phyloP scores from a whole-genome alignment of 2,113 vertebrate genomes.

The Ondatra zibethicus region DNA sequence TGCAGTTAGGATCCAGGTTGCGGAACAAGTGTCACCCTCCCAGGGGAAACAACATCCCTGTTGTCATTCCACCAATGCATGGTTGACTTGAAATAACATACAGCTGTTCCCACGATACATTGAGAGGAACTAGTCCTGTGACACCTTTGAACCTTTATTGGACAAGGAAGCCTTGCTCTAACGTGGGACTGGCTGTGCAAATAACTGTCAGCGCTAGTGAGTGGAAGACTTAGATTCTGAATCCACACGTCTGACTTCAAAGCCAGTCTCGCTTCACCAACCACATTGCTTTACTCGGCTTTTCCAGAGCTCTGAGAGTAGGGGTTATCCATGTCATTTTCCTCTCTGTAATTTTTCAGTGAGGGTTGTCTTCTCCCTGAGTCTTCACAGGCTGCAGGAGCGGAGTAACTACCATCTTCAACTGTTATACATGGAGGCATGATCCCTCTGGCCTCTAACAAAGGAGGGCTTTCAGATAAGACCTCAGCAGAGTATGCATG shows the following conservation, averaged over 20 bases:
- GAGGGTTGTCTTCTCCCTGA: not conserved
- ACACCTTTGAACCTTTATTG: not conserved
- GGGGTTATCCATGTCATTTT: not conserved
- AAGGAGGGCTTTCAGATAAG: not conserved
- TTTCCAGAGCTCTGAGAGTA: not conserved
- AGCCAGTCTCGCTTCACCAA: conserved; percentile 28
- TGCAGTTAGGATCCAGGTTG: not conserved
- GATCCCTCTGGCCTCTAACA: not conserved
- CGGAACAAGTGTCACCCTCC: not conserved
- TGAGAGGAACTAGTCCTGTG: not conserved
- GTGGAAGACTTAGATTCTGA: not conserved
- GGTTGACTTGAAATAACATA: not conserved
- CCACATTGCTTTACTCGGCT: not conserved
- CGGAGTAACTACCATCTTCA: not conserved
- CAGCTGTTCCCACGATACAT: not conserved
- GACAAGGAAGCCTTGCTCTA: not conserved
- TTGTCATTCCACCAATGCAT: not conserved
- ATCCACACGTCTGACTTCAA: conserved; percentile 7
- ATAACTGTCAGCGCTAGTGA: not conserved
- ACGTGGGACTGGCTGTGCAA: not conserved
- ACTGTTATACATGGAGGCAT: not conserved
- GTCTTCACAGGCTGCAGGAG: not conserved
- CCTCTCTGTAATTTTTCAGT: not conserved
- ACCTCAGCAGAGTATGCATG: not conserved
- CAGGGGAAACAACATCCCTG: not conserved